phyloP scores from a whole-genome alignment of 2,797 vertebrate genomes.

The Melopsittacus undulatus region DNA sequence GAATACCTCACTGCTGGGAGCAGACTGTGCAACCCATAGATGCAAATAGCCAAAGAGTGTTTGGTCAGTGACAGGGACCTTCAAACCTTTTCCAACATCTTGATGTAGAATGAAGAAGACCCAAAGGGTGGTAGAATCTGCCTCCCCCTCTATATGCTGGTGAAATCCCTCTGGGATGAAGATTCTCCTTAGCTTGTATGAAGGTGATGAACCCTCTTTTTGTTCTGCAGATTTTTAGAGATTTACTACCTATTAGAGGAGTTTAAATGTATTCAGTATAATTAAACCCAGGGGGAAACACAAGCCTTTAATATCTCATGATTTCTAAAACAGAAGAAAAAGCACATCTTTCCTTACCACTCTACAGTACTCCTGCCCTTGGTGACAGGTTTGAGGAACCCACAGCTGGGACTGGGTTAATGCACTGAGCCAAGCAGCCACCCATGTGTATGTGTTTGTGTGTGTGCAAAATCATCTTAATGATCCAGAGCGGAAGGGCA shows the following conservation, averaged over 20 bases:
- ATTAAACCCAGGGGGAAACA: slow-evolving; percentile 59
- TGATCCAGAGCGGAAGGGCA: not conserved
- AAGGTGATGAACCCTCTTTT: slow-evolving; percentile 19
- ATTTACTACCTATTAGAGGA: slow-evolving; percentile 49
- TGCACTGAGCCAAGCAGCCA: not conserved
- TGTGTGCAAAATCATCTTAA: slow-evolving; percentile 24
- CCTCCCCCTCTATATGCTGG: not conserved
- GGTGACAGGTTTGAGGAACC: not conserved
- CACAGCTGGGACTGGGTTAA: not conserved
- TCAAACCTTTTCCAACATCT: not conserved
- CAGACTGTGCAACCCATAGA: not conserved
- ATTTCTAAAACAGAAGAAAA: slow-evolving; percentile 19
- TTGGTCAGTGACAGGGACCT: not conserved
- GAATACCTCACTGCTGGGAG: not conserved
- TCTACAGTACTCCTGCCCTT: not conserved
- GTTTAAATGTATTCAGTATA: slow-evolving; percentile 49
- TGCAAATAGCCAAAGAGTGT: not conserved
- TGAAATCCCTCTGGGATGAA: not conserved
- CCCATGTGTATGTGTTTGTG: not conserved
- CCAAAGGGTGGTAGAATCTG: not conserved
- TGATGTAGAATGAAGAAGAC: not conserved
- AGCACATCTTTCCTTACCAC: not conserved
- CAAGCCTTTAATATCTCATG: slow-evolving; percentile 31
- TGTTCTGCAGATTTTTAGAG: slow-evolving; percentile 45
- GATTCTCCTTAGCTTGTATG: not conserved